These are phyloP conservation scores for Corydoras sp. DNA, from an alignment of 2,113 vertebrate genomes.

Conservation along the genomic window DNA sequence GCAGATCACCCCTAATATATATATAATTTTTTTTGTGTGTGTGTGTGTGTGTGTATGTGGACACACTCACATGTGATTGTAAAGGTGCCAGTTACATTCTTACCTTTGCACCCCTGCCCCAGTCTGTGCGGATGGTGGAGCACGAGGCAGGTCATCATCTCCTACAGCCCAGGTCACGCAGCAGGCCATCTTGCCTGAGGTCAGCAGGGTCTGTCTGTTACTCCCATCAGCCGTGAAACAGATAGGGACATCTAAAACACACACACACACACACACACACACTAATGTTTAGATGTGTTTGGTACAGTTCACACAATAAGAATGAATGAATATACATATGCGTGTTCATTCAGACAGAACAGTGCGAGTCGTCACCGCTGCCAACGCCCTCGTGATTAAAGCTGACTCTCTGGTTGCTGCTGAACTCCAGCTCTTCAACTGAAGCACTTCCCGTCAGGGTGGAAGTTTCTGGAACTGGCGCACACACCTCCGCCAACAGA, in stretches of 20 bases:
- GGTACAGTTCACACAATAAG: too few relatives aligned
- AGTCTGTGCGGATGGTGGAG: constrained; percentile 74
- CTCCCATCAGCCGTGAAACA: constrained; percentile 88
- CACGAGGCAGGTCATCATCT: constrained; percentile 76
- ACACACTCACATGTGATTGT: not conserved
- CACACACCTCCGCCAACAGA: constrained; percentile 78
- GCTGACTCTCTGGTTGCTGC: constrained; percentile 80
- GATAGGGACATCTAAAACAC: constrained; percentile 77
- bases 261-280: too few relatives aligned
- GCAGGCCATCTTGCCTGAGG: constrained; percentile 87
- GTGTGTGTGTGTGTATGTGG: not conserved
- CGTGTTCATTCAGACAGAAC: too few relatives aligned
- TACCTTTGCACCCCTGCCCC: constrained; percentile 73
- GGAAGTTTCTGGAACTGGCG: constrained; percentile 81
- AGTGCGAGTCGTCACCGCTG: constrained; percentile 70
- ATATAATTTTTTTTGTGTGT: too few relatives aligned
- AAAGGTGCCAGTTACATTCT: not conserved
- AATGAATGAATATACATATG: too few relatives aligned
- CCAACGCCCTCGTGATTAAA: constrained; percentile 92
- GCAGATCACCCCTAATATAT: too few relatives aligned
- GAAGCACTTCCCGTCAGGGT: constrained; percentile 73
- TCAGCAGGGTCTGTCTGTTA: constrained; percentile 80
- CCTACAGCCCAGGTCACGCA: constrained; percentile 85
- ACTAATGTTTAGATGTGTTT: too few relatives aligned
- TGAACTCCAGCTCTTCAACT: constrained; percentile 86